Percentiles rank a stretch among this genome's conserved stretches.
Evolutionary conservation across 2,113 vertebrate species (phyloP).

Genomic region (Menidia beryllina): DNA sequence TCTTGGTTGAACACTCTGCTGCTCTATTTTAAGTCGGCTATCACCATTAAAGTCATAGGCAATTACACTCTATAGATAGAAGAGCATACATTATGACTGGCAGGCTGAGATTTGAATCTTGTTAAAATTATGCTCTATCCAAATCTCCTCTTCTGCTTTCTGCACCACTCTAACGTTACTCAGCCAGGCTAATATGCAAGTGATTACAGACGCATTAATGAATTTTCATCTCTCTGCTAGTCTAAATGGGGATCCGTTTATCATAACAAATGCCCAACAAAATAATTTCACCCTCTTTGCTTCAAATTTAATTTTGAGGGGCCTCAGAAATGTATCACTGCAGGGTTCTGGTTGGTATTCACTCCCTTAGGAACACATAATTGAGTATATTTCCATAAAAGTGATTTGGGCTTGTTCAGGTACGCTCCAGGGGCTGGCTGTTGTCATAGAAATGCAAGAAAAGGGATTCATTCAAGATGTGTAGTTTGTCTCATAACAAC

Average conservation of each 20-base stretch:
- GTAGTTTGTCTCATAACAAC: conserved; percentile 40
- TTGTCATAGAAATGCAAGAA: conserved; percentile 20
- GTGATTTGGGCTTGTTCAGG: conserved; percentile 38
- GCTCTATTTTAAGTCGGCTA: conserved; percentile 49
- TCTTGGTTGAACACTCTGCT: conserved; percentile 31
- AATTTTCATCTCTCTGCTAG: conserved; percentile 52
- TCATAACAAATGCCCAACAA: conserved; percentile 62
- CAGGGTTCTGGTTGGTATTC: conserved; percentile 29
- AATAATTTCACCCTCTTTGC: conserved; percentile 54
- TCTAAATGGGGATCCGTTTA: conserved; percentile 57
- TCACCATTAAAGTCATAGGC: conserved; percentile 49
- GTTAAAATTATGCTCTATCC: conserved; percentile 25
- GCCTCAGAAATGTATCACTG: conserved; percentile 47
- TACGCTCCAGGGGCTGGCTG: conserved; percentile 9
- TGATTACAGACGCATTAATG: conserved; percentile 68
- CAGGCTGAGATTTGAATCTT: conserved; percentile 48
- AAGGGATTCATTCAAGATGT: conserved; percentile 13
- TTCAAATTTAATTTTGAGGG: conserved; percentile 53
- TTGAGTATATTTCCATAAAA: conserved; percentile 49
- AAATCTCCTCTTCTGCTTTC: conserved; percentile 32
- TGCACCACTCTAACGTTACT: conserved; percentile 53
- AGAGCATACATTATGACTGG: conserved; percentile 29
- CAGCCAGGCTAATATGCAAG: conserved; percentile 59
- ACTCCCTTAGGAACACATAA: conserved; percentile 42
- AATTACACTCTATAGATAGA: conserved; percentile 36